Conservation (phyloP, 2,113 vertebrate species). For the Heterotis niloticus region DNA sequence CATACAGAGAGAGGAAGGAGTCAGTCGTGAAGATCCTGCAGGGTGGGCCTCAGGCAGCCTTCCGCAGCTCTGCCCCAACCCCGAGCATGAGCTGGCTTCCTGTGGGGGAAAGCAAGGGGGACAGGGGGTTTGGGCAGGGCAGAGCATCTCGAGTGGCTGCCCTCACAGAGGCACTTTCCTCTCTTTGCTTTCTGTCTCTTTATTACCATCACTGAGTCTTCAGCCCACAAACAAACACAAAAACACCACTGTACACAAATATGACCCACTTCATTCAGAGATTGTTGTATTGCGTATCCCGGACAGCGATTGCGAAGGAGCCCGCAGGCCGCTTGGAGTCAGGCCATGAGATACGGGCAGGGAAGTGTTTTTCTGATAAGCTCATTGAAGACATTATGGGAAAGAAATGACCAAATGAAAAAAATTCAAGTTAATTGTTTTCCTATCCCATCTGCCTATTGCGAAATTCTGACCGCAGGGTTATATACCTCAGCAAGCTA, state of each 20-base stretch:
- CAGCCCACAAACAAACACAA: too few species aligned
- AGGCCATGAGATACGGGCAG: conserved; percentile 21
- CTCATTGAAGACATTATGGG: conserved; percentile 51
- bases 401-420: conserved; percentile 13
- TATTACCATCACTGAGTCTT: too few species aligned
- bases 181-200: too few species aligned
- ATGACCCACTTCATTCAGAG: too few species aligned
- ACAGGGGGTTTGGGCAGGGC: conserved; percentile 37
- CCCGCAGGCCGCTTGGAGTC: conserved; percentile 3
- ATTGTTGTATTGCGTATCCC: too few species aligned
- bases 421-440: conserved; percentile 24
- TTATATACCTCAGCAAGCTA: conserved; percentile 47
- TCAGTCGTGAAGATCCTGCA: too few species aligned
- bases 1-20: too few species aligned
- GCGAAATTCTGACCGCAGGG: conserved; percentile 49
- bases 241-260: too few species aligned
- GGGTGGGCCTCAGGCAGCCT: too few species aligned
- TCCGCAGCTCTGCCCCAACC: too few species aligned
- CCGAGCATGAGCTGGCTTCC: conserved; percentile 44
- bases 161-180: too few species aligned
- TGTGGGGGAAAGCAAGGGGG: conserved; percentile 54
- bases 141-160: too few species aligned
- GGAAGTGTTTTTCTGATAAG: conserved; percentile 56
- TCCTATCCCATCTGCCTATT: conserved; percentile 40
- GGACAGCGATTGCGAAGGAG: background rate